These are phyloP conservation scores for Cydia strobilella DNA, from an alignment of 1,140 invertebrate genomes.

Conservation along the genomic window DNA sequence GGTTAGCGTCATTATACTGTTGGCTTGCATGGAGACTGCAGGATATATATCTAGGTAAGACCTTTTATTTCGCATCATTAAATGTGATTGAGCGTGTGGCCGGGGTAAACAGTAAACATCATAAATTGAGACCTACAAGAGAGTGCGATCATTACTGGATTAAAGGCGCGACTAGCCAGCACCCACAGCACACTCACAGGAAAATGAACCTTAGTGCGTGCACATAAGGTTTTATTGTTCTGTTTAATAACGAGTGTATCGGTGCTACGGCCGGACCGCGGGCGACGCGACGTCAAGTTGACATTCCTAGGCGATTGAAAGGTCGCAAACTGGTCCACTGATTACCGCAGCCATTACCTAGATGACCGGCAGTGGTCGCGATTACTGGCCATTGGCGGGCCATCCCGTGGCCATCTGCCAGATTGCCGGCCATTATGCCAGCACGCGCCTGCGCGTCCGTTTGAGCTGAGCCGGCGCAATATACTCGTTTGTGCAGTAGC, in stretches of 20 bases:
- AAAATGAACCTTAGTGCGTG: conserved; percentile 46
- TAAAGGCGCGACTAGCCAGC: conserved; percentile 39
- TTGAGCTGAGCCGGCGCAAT: conserved; percentile 36
- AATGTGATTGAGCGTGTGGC: conserved; percentile 16
- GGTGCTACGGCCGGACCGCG: conserved; percentile 52
- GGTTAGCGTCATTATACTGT: too few relatives aligned
- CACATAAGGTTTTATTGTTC: conserved; percentile 40
- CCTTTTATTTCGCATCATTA: conserved; percentile 11
- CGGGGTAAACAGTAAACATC: conserved; percentile 53
- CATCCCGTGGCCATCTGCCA: conserved; percentile 56
- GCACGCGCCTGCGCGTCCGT: conserved; percentile 63
- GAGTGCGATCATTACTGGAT: conserved; percentile 54
- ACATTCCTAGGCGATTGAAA: conserved; percentile 73
- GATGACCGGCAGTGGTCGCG: conserved; percentile 54
- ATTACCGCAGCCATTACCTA: conserved; percentile 59
- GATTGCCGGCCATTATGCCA: conserved; percentile 57
- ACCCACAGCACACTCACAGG: conserved; percentile 29
- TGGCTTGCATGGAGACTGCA: background rate
- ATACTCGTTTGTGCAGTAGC: conserved; percentile 4
- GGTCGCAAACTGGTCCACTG: conserved; percentile 72
- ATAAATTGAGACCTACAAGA: conserved; percentile 53
- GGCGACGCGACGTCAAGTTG: conserved; percentile 58
- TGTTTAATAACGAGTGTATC: conserved; percentile 39
- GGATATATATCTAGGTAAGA: background rate
- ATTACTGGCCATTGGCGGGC: conserved; percentile 34